A percentile compares a stretch with the other conserved stretches of the same genome.
phyloP scores from a whole-genome alignment of 2,888 invertebrate genomes.

The Erpobdella octoculata region DNA sequence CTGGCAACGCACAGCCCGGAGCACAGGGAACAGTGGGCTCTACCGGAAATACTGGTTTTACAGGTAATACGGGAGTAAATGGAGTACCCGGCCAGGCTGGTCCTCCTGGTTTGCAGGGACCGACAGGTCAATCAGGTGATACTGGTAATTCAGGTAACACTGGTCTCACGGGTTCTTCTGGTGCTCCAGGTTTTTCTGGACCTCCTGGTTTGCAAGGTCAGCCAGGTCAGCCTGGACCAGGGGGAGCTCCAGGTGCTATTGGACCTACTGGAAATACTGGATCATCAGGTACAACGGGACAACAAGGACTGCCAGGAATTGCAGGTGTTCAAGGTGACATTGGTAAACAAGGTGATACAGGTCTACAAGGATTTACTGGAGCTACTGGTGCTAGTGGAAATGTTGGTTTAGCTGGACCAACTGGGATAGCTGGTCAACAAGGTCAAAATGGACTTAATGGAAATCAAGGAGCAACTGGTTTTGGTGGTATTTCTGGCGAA shows the following conservation, averaged over 20 bases:
- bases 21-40: not conserved
- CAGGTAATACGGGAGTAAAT: not conserved
- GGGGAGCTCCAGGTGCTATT: not conserved
- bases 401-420: not conserved
- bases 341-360: not conserved
- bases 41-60: not conserved
- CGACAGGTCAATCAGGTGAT: not conserved
- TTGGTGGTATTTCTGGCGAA: not conserved
- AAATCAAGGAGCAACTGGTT: not conserved
- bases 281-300: not conserved
- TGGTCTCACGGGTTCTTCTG: not conserved
- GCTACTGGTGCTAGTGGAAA: not conserved
- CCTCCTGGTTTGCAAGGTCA: not conserved
- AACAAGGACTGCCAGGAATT: not conserved
- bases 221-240: constrained; percentile 4
- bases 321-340: constrained; percentile 1
- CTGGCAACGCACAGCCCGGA: not conserved
- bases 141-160: constrained; percentile 12
- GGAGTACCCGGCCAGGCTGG: constrained; percentile 11
- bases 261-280: constrained; percentile 7
- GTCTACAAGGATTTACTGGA: not conserved
- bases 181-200: constrained; percentile 13
- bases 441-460: not conserved
- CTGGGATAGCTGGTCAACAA: not conserved
- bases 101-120: not conserved